Percentiles rank a stretch among this genome's conserved stretches.
These are phyloP conservation scores for Scalopus aquaticus DNA, from an alignment of 2,113 vertebrate species.

Conservation along the genomic window DNA sequence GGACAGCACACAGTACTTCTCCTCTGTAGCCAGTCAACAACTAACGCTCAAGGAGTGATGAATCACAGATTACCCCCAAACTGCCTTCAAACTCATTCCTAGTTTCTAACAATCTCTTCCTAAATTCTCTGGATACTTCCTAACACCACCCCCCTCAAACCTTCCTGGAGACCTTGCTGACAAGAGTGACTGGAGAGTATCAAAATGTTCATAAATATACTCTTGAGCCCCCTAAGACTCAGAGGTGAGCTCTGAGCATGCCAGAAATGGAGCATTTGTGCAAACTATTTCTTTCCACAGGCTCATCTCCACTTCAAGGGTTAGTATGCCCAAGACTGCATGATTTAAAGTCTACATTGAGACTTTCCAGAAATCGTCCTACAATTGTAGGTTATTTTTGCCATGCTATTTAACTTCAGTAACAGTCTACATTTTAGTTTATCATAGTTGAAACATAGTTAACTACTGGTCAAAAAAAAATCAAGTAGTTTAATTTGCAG, in stretches of 20 bases:
- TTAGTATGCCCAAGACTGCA: background rate
- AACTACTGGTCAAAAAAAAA: background rate
- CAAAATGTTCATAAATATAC: no score
- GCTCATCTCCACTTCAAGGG: background rate
- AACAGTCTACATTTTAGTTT: slow-evolving; percentile 5
- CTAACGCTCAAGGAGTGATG: background rate
- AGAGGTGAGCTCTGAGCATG: background rate
- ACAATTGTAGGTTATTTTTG: background rate
- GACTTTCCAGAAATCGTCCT: slow-evolving; percentile 21
- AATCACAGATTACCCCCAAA: background rate
- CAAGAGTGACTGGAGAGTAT: background rate
- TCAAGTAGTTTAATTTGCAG: background rate
- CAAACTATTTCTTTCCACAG: background rate
- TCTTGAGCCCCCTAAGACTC: background rate
- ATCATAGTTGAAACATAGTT: slow-evolving; percentile 2
- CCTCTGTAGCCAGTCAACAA: background rate
- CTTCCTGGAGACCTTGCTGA: background rate
- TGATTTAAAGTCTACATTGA: background rate
- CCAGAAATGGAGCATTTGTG: background rate
- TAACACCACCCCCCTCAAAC: background rate
- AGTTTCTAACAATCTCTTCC: background rate
- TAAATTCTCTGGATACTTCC: background rate
- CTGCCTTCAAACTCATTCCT: background rate
- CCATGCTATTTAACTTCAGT: background rate
- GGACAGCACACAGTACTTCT: background rate